phyloP scores from a whole-genome alignment of 2,797 vertebrate species.

The Brachymystax lenok region DNA sequence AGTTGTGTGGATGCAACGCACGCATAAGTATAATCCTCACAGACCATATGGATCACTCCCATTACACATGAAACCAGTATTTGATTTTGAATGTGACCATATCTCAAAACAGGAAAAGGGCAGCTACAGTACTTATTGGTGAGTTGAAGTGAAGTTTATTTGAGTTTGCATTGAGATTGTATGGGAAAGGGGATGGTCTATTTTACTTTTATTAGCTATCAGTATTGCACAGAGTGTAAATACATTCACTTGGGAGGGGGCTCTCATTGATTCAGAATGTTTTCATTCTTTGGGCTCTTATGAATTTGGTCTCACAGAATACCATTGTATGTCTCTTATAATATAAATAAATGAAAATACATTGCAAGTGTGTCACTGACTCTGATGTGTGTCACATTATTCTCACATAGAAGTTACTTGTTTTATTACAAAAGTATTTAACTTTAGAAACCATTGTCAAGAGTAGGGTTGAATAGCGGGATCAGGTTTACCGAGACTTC shows the following conservation, averaged over 20 bases:
- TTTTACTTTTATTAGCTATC: slow-evolving; percentile 62
- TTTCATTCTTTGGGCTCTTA: slow-evolving; percentile 64
- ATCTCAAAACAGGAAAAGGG: slow-evolving; percentile 55
- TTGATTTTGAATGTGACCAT: slow-evolving; percentile 25
- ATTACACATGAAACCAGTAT: slow-evolving; percentile 21
- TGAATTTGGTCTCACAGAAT: slow-evolving; percentile 73
- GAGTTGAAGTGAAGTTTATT: slow-evolving; percentile 44
- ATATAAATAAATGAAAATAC: slow-evolving; percentile 78
- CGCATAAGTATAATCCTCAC: slow-evolving; percentile 47
- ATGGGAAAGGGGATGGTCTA: slow-evolving; percentile 52
- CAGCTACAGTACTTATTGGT: slow-evolving; percentile 47
- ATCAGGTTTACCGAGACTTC: too few species aligned
- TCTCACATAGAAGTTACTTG: background rate
- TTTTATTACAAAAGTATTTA: background rate
- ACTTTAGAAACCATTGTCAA: background rate
- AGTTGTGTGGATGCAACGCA: slow-evolving; percentile 40
- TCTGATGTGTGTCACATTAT: slow-evolving; percentile 47
- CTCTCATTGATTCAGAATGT: slow-evolving; percentile 69
- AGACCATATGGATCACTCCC: slow-evolving; percentile 34
- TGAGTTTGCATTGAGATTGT: slow-evolving; percentile 62
- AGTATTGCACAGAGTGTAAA: slow-evolving; percentile 73
- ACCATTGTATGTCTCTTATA: slow-evolving; percentile 82
- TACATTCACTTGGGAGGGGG: slow-evolving; percentile 65
- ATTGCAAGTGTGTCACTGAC: slow-evolving; percentile 53
- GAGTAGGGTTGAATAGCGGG: slow-evolving; percentile 34